Conservation (phyloP, 2,113 vertebrate species). For the Sclerurus mexicanus region DNA sequence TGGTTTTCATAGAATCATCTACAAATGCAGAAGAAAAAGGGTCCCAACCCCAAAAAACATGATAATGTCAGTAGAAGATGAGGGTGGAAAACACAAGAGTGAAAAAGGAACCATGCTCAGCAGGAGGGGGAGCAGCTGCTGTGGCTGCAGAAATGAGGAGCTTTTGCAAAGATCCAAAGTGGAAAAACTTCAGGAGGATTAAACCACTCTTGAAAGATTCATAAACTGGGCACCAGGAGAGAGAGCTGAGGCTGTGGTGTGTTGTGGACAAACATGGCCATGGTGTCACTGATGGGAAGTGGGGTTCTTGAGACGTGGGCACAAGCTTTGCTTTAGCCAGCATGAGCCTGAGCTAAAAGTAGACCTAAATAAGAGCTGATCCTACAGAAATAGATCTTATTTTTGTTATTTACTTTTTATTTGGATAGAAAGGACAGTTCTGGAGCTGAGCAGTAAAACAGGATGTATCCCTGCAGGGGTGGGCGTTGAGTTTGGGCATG, state of each 20-base stretch:
- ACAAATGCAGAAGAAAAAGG: not conserved
- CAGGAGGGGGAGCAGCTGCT: not conserved
- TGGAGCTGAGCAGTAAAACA: not conserved
- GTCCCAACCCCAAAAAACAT: not conserved
- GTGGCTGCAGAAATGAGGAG: not conserved
- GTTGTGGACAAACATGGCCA: rapidly evolving
- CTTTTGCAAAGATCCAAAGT: not conserved
- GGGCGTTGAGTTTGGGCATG: not conserved
- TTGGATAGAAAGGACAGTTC: not conserved
- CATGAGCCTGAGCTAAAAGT: not conserved
- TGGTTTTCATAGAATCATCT: not conserved
- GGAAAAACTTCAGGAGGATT: not conserved
- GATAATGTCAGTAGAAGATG: not conserved
- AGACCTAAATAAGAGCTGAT: not conserved
- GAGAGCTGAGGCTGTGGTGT: not conserved
- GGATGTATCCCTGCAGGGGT: not conserved
- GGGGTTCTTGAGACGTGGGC: not conserved
- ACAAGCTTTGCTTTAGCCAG: not conserved
- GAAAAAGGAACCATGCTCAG: not conserved
- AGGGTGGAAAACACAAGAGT: not conserved
- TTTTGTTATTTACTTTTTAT: not conserved
- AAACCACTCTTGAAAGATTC: not conserved
- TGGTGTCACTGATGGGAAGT: not conserved
- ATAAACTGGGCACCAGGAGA: not conserved
- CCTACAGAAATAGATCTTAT: not conserved